phyloP scores from a whole-genome alignment of 2,888 invertebrate species.

The Sacculina carcini region DNA sequence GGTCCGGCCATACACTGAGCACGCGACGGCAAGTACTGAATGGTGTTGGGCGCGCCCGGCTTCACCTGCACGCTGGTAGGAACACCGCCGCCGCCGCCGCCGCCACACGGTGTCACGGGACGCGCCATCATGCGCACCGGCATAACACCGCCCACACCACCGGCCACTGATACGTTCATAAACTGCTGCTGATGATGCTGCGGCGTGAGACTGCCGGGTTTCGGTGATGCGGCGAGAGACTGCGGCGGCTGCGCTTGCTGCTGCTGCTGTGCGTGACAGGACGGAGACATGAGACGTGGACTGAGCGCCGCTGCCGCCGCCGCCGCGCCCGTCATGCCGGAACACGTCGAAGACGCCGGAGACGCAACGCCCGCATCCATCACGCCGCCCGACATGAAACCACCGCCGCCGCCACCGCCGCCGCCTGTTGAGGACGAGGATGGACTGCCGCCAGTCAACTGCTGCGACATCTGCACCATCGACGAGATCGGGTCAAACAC shows the following conservation, averaged over 20 bases:
- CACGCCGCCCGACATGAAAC: conserved; percentile 8
- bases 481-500: conserved; percentile 76
- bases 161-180: too few species aligned
- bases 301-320: conserved; percentile 3
- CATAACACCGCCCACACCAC: conserved; percentile 11
- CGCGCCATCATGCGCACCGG: conserved; percentile 31
- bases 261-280: conserved; percentile 11
- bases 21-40: conserved; percentile 85
- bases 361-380: too few species aligned
- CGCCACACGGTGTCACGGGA: conserved; percentile 18
- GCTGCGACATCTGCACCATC: conserved; percentile 80
- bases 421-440: conserved; percentile 5
- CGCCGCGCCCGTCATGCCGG: too few species aligned
- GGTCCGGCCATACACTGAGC: conserved; percentile 12
- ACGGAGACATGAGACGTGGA: too few species aligned
- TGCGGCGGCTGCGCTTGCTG: conserved; percentile 8
- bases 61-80: conserved; percentile 32
- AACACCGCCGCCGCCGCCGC: conserved; percentile 25
- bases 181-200: conserved; percentile 8
- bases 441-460: conserved; percentile 42
- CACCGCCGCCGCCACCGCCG: not conserved
- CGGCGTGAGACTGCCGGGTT: conserved; percentile 10
- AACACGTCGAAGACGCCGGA: too few species aligned
- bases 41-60: conserved; percentile 87
- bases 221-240: conserved; percentile 11